Base-by-base conservation (phyloP, 2,888 invertebrate species). In the Troides helena region DNA sequence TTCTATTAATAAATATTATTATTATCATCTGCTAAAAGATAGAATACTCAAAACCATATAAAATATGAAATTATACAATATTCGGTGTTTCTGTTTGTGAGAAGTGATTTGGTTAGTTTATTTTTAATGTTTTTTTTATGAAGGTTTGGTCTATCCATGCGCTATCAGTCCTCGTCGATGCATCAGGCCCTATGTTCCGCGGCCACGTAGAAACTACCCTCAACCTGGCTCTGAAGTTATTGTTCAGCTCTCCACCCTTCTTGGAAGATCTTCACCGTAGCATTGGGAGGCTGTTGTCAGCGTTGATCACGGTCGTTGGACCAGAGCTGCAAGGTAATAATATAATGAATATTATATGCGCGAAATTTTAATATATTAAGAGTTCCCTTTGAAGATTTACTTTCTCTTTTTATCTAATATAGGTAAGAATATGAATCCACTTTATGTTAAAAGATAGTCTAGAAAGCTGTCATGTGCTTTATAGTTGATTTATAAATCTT, bases 161-260 rank as follows among this genome's bases (percentile, higher is more conserved):
- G 0, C 90, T 99, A 36, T 97, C 98, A 0, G 94, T 99, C 73
- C 97, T 99, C 72, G 99, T 98, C 4, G 99, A 99, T 88, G 99
- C 99, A 0, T 99, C 99, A 1, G 99, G 99, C 0, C 99, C 99
- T 0, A 99, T 99, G 98, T 99, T 99, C 93, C 95, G 99, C 30
- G 96, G 98, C 39, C 99, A 98, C 88, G 99, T 99, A 23, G 99
- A 99, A 83, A 98, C 98, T 0, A 97, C 98, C 0, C 93, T 99
- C 68, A 97, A 97, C 14, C 93, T 99, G 65, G 96, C 97, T n/a
- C 90, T 99, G 71, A 98, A 98, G 81, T 93, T 99, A 67, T 92
- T 99, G 67, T 94, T 99, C 73, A 96, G 95, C 67, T 97, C 98
- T n/a, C 97, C 98, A 7, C 97, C 98, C 57, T 97, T 97, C 70